Evolutionary conservation across 1,140 invertebrate genomes (phyloP).

Genomic region (Camponotus pennsylvanicus): DNA sequence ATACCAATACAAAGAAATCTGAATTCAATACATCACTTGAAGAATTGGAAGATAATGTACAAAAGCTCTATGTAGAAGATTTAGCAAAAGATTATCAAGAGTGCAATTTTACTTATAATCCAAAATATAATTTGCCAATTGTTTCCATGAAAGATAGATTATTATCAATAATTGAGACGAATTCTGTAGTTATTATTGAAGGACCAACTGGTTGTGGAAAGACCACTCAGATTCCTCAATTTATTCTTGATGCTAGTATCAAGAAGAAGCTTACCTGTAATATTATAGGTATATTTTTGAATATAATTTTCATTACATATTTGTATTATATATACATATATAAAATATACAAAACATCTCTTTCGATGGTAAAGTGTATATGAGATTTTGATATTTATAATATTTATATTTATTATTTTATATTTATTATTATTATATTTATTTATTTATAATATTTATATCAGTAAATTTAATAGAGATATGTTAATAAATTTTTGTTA

Average conservation of each 20-base stretch:
- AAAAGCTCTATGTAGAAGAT: slow-evolving; percentile 71
- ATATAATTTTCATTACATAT: neutral
- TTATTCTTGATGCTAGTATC: slow-evolving; percentile 92
- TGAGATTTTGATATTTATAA: neutral
- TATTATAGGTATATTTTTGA: slow-evolving; percentile 87
- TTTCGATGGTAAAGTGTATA: neutral
- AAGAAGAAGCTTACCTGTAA: slow-evolving; percentile 89
- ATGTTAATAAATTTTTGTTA: neutral
- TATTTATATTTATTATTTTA: neutral
- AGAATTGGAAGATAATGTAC: slow-evolving; percentile 69
- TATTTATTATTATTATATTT: too few relatives aligned
- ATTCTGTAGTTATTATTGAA: slow-evolving; percentile 93
- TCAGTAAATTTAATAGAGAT: neutral
- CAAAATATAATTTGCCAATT: slow-evolving; percentile 72
- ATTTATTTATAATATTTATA: neutral
- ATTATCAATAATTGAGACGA: slow-evolving; percentile 88
- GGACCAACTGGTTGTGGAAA: slow-evolving; percentile 94
- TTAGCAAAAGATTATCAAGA: slow-evolving; percentile 78
- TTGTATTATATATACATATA: neutral
- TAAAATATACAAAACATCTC: neutral
- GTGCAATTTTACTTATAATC: slow-evolving; percentile 77
- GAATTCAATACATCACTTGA: slow-evolving; percentile 72
- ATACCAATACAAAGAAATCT: slow-evolving; percentile 19
- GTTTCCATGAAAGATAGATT: slow-evolving; percentile 84
- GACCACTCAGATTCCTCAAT: slow-evolving; percentile 96